Conservation (phyloP, 2,113 vertebrate species). For the Corydoras maculifer region DNA sequence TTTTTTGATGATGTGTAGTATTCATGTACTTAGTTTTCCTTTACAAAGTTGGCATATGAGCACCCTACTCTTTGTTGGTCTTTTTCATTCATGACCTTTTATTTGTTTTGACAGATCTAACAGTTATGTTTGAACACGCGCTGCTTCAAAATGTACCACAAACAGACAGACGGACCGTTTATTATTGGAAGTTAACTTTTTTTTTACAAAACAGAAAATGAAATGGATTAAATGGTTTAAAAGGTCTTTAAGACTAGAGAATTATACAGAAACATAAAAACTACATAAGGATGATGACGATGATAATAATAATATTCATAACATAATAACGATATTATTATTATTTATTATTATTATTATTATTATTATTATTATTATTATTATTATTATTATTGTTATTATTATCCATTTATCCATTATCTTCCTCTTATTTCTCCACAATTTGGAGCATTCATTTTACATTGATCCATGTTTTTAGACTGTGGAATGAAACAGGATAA, state of each 20-base stretch:
- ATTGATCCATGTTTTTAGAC: no score
- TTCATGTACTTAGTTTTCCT: no score
- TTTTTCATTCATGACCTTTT: not conserved
- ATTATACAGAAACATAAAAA: no score
- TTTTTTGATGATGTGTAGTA: no score
- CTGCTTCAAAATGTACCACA: not conserved
- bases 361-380: not conserved
- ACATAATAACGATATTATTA: not conserved
- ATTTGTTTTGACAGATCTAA: constrained; percentile 26
- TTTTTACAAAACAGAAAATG: not conserved
- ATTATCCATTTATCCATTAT: no score
- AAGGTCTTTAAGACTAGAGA: no score
- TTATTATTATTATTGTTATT: no score
- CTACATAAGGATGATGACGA: not conserved
- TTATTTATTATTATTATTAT: not conserved
- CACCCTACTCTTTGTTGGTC: not conserved
- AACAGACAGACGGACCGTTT: not conserved
- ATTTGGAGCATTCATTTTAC: no score
- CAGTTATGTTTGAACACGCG: constrained; percentile 15
- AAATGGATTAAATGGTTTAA: not conserved
- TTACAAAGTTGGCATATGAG: not conserved
- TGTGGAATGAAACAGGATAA: no score
- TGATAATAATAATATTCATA: no score
- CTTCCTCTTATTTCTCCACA: not conserved
- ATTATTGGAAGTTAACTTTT: not conserved